phyloP scores from a whole-genome alignment of 37 sponge, comb jelly and placozoan species.

The Crambe crambe region DNA sequence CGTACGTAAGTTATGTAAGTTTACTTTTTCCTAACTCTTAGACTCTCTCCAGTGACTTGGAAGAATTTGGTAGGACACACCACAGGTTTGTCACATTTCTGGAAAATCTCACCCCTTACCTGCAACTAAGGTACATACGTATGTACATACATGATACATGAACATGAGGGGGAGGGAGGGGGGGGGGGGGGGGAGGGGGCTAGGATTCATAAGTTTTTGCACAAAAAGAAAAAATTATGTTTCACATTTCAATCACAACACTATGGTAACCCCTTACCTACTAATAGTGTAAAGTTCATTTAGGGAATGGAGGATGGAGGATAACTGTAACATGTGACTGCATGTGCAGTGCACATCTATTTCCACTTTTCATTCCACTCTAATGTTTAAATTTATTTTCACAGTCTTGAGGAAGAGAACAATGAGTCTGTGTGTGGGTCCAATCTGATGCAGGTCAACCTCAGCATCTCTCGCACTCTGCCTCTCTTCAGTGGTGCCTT shows the following conservation, averaged over 20 bases:
- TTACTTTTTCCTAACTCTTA: not conserved
- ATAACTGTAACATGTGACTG: too few species aligned
- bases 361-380: too few species aligned
- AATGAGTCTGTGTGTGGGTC: constrained; percentile 52
- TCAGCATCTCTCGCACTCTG: constrained; percentile 13
- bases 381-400: not conserved
- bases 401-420: constrained; percentile 72
- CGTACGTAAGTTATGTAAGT: too few species aligned
- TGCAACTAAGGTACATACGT: constrained; percentile 50
- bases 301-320: too few species aligned
- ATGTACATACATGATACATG: not conserved
- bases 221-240: not conserved
- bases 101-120: constrained; percentile 64
- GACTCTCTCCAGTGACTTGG: constrained; percentile 31
- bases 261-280: too few species aligned
- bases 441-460: constrained; percentile 62
- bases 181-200: not conserved
- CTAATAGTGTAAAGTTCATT: too few species aligned
- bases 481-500: constrained; percentile 38
- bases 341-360: too few species aligned
- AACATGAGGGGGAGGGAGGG: not conserved
- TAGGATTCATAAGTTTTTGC: not conserved
- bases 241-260: too few species aligned
- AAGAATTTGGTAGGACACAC: constrained; percentile 52
- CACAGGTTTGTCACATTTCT: constrained; percentile 41